Percentiles rank a stretch among this genome's conserved stretches.
Conservation (phyloP, 2,888 invertebrate genomes). For the Carpatolechia fugitivella region DNA sequence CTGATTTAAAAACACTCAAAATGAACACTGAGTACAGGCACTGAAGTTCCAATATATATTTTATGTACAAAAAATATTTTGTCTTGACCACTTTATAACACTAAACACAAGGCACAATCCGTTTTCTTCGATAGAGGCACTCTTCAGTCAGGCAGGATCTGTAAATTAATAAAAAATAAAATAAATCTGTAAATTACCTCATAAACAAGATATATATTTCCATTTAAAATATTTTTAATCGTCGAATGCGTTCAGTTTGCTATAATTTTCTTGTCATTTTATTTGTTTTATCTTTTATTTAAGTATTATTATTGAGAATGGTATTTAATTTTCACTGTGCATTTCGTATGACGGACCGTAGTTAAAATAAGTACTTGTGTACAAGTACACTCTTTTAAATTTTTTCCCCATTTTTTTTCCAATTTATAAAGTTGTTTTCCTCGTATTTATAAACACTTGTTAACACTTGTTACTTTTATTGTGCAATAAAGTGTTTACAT, state of each 20-base stretch:
- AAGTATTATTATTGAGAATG: too few species aligned
- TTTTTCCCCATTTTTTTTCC: too few species aligned
- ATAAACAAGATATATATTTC: not conserved
- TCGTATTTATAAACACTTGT: too few species aligned
- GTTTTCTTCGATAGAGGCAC: constrained; percentile 52
- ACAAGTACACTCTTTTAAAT: too few species aligned
- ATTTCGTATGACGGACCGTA: too few species aligned
- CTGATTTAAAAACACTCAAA: constrained; percentile 32
- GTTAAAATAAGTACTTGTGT: too few species aligned
- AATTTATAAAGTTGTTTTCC: too few species aligned
- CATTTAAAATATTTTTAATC: not conserved
- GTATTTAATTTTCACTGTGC: too few species aligned
- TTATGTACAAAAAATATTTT: constrained; percentile 38
- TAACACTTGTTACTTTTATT: too few species aligned
- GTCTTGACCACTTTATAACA: constrained; percentile 44
- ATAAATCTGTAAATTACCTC: not conserved
- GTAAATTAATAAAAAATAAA: constrained; percentile 33
- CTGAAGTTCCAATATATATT: constrained; percentile 35
- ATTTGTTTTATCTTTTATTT: too few species aligned
- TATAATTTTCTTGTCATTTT: too few species aligned
- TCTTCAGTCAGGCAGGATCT: constrained; percentile 46
- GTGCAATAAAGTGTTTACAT: too few species aligned
- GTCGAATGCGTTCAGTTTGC: not conserved
- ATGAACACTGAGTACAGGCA: constrained; percentile 29
- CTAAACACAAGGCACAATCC: constrained; percentile 67